These are phyloP conservation scores for Agapornis canus DNA, from an alignment of 2,797 vertebrate species.

Conservation along the genomic window DNA sequence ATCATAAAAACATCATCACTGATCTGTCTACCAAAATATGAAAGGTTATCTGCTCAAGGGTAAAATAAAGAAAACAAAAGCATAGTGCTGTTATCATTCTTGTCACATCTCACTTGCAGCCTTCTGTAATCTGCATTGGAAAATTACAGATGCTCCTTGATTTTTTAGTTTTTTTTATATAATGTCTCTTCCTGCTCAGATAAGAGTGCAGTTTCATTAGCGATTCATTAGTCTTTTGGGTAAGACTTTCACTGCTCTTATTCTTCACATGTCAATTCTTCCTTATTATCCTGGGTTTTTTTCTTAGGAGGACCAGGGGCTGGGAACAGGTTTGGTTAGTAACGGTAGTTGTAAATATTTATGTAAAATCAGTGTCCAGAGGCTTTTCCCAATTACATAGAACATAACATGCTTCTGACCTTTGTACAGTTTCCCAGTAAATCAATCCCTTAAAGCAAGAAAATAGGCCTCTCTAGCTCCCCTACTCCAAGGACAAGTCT, in stretches of 20 bases:
- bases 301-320: background rate
- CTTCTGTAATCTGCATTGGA: constrained; percentile 16
- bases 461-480: background rate
- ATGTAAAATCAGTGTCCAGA: background rate
- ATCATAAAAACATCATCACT: background rate
- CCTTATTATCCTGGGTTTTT: background rate
- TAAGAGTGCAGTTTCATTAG: background rate
- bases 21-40: background rate
- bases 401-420: constrained; percentile 8
- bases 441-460: constrained; percentile 16
- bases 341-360: constrained; percentile 33
- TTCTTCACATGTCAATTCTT: background rate
- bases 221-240: background rate
- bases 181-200: background rate
- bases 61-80: constrained; percentile 61
- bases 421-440: constrained; percentile 50
- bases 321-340: constrained; percentile 21
- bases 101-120: constrained; percentile 8
- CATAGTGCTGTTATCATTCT: background rate
- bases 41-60: constrained; percentile 64
- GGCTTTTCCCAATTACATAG: background rate
- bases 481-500: background rate
- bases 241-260: background rate
- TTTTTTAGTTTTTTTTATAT: background rate
- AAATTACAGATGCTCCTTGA: constrained; percentile 49